Percentiles rank a stretch among this genome's conserved stretches.
Evolutionary conservation across 2,888 invertebrate species (phyloP).

Genomic region (Melikaiella ostensackeni): DNA sequence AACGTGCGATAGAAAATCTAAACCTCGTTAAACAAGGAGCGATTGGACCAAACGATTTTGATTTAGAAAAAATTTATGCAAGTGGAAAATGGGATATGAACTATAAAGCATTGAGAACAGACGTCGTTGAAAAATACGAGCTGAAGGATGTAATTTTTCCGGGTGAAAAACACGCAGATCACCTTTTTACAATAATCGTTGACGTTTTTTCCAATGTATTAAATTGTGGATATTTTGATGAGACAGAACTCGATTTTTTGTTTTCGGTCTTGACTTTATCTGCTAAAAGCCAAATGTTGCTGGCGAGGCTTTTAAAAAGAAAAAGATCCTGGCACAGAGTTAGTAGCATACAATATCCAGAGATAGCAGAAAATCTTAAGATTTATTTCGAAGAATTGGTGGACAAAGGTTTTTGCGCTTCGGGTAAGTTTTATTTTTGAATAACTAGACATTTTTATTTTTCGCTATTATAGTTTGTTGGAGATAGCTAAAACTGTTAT

Average conservation of each 20-base stretch:
- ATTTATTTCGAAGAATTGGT: constrained; percentile 58
- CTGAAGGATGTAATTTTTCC: constrained; percentile 57
- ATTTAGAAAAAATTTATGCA: constrained; percentile 64
- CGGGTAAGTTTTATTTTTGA: constrained; percentile 45
- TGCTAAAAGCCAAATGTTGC: constrained; percentile 62
- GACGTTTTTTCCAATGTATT: constrained; percentile 65
- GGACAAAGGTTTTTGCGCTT: constrained; percentile 48
- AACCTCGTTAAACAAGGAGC: constrained; percentile 63
- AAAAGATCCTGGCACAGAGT: constrained; percentile 63
- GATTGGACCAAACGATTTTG: constrained; percentile 59
- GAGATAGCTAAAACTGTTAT: too few relatives aligned
- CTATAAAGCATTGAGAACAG: constrained; percentile 51
- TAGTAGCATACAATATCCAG: constrained; percentile 57
- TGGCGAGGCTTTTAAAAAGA: constrained; percentile 67
- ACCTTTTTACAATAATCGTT: constrained; percentile 60
- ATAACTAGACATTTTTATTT: background rate
- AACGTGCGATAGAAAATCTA: constrained; percentile 61
- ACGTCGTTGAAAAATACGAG: constrained; percentile 59
- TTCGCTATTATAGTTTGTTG: background rate
- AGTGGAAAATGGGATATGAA: constrained; percentile 51
- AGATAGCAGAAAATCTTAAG: constrained; percentile 58
- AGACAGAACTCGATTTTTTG: constrained; percentile 63
- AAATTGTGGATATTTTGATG: constrained; percentile 71
- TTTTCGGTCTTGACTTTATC: constrained; percentile 63
- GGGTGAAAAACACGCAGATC: constrained; percentile 57